Base-by-base conservation (phyloP, 2,888 invertebrate species). In the Abrostola tripartita region DNA sequence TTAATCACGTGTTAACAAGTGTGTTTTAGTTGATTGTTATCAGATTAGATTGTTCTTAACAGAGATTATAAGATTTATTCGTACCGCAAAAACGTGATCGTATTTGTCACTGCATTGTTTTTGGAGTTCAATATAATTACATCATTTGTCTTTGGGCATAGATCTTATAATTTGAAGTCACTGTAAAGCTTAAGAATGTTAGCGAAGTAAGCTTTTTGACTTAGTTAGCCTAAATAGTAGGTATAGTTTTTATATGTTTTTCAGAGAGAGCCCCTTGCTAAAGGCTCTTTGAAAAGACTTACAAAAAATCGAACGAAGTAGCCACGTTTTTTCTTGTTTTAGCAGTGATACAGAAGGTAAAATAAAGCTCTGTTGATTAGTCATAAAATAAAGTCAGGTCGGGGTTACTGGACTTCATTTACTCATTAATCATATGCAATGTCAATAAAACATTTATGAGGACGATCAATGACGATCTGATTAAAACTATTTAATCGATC, bases 51-150 rank as follows among this genome's bases (percentile, higher is more conserved):
- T 12, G 37, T 47, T 14, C 14, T 44, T 37, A 14, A 52, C 35
- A 37, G 37, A 60, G 63, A 73, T 64, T 71, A 73, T 68, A 62
- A 40, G 62, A 62, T 67, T 67, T 55, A 54, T 11, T 36, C 5
- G 36, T 52, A 62, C 49, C 44, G 57, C 53, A 9, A 47, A 57
- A 72, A 58, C 60, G 57, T 72, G 60, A 61, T 24, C 40, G 10
- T 37, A 36, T n/a, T 51, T 40, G 61, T 71, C 38, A 37, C 42
- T 52, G 10, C 35, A 7, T 14, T 44, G 6, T 12, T 44, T 44
- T 44, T 24, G 14, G 9, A 9, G 44, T 24, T 24, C 24, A 24
- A 24, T 24, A 24, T 24, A 24, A 24, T 24, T 24, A 24, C 4
- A 24, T 24, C 24, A 4, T 24, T 24, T 24, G 24, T 2, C 24